These are phyloP conservation scores for Anthophora plumipes DNA, from an alignment of 2,888 invertebrate genomes.

Conservation along the genomic window DNA sequence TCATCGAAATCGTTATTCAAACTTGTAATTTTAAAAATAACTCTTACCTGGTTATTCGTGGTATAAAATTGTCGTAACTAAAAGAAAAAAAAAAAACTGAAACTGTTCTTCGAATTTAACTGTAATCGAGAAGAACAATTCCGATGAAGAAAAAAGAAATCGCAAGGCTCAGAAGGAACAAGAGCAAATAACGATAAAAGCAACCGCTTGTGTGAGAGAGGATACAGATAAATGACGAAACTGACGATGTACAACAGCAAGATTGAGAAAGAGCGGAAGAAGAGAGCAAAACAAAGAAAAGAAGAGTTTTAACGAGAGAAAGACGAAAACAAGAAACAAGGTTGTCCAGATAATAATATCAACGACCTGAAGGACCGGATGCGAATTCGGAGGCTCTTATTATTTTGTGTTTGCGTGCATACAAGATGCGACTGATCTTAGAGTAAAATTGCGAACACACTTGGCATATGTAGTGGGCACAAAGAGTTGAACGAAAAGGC, in stretches of 20 bases:
- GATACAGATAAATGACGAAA: slow-evolving; percentile 6
- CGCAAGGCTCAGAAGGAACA: neutral
- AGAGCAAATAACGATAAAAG: neutral
- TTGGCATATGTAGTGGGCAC: slow-evolving; percentile 46
- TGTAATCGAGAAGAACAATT: neutral
- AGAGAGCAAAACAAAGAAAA: slow-evolving; percentile 8
- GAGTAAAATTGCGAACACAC: slow-evolving; percentile 25
- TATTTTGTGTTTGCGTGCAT: slow-evolving; percentile 60
- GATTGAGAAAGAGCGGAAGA: slow-evolving; percentile 21
- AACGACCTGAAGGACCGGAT: slow-evolving; percentile 54
- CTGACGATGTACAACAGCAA: slow-evolving; percentile 1
- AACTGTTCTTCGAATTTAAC: neutral
- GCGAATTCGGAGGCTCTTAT: slow-evolving; percentile 40
- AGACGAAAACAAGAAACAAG: slow-evolving; percentile 16
- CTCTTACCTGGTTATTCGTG: too few species aligned
- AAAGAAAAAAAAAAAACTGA: too few species aligned
- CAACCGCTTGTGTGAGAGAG: neutral
- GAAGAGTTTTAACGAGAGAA: slow-evolving; percentile 24
- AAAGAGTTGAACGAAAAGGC: slow-evolving; percentile 33
- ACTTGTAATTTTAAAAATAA: too few species aligned
- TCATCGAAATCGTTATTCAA: too few species aligned
- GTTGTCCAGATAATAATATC: slow-evolving; percentile 69
- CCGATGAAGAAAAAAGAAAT: neutral
- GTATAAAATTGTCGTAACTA: too few species aligned
- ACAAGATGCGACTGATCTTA: slow-evolving; percentile 26